Conservation (phyloP, 2,113 vertebrate species). For the Polypterus senegalus region DNA sequence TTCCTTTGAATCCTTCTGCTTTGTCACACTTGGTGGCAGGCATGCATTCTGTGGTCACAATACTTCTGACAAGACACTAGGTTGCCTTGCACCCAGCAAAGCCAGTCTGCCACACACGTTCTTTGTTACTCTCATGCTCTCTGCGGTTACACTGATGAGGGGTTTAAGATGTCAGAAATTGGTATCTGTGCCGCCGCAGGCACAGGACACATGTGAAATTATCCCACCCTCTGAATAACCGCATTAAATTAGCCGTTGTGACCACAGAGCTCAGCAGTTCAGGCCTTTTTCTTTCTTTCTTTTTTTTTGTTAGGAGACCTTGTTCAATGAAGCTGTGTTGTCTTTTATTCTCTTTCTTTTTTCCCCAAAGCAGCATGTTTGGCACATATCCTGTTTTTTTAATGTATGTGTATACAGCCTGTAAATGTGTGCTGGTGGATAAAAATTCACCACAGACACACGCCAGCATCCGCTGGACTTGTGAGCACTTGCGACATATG, state of each 20-base stretch:
- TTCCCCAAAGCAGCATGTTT: slow-evolving; percentile 30
- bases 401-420: slow-evolving; percentile 14
- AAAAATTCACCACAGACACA: too few species aligned
- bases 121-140: neutral
- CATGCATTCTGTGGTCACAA: neutral
- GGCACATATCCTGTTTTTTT: slow-evolving; percentile 43
- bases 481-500: too few species aligned
- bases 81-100: slow-evolving; percentile 2
- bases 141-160: neutral
- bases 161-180: slow-evolving; percentile 2
- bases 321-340: slow-evolving; percentile 11
- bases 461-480: too few species aligned
- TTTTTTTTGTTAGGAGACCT: neutral
- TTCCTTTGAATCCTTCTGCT: too few species aligned
- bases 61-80: neutral
- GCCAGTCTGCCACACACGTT: neutral
- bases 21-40: too few species aligned
- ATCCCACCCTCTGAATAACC: slow-evolving; percentile 11
- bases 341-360: slow-evolving; percentile 22
- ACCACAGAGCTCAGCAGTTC: slow-evolving; percentile 5
- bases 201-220: slow-evolving; percentile 4
- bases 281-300: neutral
- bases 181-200: neutral
- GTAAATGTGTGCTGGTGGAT: too few species aligned
- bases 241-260: neutral